A percentile compares a stretch with the other conserved stretches of the same genome.
phyloP scores from a whole-genome alignment of 1,140 invertebrate genomes.

The Cyclina sinensis region DNA sequence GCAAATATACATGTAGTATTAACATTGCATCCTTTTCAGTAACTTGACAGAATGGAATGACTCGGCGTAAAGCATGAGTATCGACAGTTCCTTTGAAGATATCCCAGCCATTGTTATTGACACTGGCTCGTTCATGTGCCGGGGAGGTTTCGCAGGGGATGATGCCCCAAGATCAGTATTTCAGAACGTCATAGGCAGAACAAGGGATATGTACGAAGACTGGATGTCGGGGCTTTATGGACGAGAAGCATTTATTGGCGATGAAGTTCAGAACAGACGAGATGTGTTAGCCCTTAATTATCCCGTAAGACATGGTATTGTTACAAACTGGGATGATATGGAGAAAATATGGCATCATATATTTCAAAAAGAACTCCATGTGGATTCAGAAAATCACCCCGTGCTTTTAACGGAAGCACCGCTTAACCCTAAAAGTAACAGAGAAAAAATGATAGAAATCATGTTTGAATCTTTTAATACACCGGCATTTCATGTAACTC shows the following conservation, averaged over 20 bases:
- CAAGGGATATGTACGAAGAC: conserved; percentile 89
- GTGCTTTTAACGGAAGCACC: conserved; percentile 79
- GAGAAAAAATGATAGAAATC: conserved; percentile 81
- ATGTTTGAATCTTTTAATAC: conserved; percentile 91
- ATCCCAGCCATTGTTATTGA: conserved; percentile 95
- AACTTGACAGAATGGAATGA: too few relatives aligned
- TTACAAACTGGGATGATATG: conserved; percentile 20
- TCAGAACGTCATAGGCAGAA: conserved; percentile 94
- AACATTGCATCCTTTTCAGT: too few relatives aligned
- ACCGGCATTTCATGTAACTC: conserved; percentile 96
- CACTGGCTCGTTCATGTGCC: conserved; percentile 96
- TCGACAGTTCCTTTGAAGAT: conserved; percentile 86
- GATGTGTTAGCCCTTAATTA: conserved; percentile 85
- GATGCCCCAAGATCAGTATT: conserved; percentile 96
- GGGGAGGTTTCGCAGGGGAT: conserved; percentile 96
- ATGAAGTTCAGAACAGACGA: conserved; percentile 90
- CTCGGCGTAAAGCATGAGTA: background rate
- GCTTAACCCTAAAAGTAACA: background rate
- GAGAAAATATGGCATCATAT: conserved; percentile 15
- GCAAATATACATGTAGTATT: too few relatives aligned
- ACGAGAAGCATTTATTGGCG: conserved; percentile 86
- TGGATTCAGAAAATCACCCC: conserved; percentile 85
- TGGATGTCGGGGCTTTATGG: conserved; percentile 31
- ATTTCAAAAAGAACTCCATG: conserved; percentile 79
- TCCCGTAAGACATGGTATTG: background rate